A percentile compares a stretch with the other conserved stretches of the same genome.
phyloP scores from a whole-genome alignment of 2,113 vertebrate species.

The Microtus montanus region DNA sequence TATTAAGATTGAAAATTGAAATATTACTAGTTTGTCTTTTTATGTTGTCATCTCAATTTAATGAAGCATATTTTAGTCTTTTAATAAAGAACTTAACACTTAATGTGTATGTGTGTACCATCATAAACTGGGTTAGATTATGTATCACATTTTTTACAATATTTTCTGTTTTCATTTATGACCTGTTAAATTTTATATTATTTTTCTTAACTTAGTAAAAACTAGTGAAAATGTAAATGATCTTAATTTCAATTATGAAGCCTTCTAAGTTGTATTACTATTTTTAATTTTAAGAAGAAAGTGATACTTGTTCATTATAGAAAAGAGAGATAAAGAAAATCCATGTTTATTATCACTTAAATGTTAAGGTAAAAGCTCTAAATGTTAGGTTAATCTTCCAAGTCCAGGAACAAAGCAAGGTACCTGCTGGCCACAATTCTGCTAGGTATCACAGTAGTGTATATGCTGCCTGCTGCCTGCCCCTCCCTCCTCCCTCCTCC shows the following conservation, averaged over 20 bases:
- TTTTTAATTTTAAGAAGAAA: slow-evolving; percentile 52
- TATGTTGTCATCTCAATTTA: slow-evolving; percentile 24
- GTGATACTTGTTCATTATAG: slow-evolving; percentile 10
- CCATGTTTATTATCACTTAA: not conserved
- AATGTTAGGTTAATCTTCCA: not conserved
- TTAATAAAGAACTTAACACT: slow-evolving; percentile 31
- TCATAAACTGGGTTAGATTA: slow-evolving; percentile 25
- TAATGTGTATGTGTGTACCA: slow-evolving; percentile 33
- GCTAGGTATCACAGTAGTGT: too few relatives aligned
- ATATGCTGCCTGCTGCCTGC: not conserved
- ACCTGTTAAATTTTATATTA: not conserved
- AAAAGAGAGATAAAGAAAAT: slow-evolving; percentile 12
- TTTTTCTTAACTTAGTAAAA: slow-evolving; percentile 48
- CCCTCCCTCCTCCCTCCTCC: accelerated
- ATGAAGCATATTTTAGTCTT: slow-evolving; percentile 7
- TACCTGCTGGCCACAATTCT: not conserved
- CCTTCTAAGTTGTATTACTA: slow-evolving; percentile 24
- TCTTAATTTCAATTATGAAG: not conserved
- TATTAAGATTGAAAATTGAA: slow-evolving; percentile 50
- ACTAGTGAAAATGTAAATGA: slow-evolving; percentile 34
- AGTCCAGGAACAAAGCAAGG: not conserved
- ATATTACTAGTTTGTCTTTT: slow-evolving; percentile 22
- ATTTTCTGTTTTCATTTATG: slow-evolving; percentile 36
- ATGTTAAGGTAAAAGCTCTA: not conserved
- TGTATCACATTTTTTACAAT: not conserved